Evolutionary conservation across 1,140 invertebrate species (phyloP).

Genomic region (Cydia splendana): DNA sequence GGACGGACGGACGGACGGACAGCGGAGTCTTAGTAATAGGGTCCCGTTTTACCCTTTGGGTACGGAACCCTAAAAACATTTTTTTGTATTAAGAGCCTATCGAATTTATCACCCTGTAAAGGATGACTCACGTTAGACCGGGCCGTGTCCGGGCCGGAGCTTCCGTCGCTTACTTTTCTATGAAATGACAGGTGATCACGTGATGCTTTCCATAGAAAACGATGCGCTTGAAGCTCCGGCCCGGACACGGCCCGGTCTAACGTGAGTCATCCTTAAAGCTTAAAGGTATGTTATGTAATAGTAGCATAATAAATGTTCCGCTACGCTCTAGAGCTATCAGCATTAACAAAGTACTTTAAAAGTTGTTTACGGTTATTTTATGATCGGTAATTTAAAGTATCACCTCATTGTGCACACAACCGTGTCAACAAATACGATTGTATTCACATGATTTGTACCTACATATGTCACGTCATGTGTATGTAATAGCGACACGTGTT

Average conservation of each 20-base stretch:
- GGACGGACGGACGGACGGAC: no score
- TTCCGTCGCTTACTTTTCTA: no score
- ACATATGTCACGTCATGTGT: neutral
- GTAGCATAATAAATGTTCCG: neutral
- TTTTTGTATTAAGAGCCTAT: neutral
- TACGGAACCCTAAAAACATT: no score
- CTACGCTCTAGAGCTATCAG: neutral
- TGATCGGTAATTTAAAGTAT: neutral
- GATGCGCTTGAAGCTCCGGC: no score
- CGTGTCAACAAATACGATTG: neutral
- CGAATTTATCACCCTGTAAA: neutral
- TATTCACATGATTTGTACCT: neutral
- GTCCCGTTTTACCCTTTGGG: no score
- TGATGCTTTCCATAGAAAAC: no score
- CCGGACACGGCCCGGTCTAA: no score
- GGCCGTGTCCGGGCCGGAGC: no score
- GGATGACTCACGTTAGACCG: no score
- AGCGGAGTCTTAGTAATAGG: no score
- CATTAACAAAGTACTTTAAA: neutral
- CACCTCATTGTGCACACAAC: constrained; percentile 16
- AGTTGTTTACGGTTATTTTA: constrained; percentile 19
- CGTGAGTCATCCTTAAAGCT: no score
- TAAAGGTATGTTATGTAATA: neutral
- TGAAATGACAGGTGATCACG: no score
- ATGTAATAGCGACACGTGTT: neutral